Conservation (phyloP, 1,140 invertebrate species). For the Dryas iulia region DNA sequence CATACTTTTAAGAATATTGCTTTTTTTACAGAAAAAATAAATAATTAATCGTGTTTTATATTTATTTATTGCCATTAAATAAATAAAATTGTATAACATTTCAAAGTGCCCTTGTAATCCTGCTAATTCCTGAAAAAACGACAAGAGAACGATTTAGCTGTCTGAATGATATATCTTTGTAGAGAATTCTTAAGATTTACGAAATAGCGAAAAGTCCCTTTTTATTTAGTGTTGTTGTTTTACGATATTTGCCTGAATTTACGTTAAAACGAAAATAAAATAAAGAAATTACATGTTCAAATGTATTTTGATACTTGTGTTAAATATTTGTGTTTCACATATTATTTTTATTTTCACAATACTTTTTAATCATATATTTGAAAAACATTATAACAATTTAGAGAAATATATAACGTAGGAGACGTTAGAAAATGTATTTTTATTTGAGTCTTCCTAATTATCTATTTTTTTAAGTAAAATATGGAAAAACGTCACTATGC, state of each 20-base stretch:
- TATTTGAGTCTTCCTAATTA: no score
- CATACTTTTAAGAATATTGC: neutral
- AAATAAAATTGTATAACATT: constrained; percentile 8
- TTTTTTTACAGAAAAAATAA: no score
- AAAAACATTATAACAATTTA: no score
- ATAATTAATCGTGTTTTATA: neutral
- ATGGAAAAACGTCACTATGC: no score
- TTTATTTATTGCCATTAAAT: neutral
- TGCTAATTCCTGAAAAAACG: constrained; percentile 19
- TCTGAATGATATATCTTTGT: constrained; percentile 56
- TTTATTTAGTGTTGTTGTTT: neutral
- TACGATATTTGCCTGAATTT: neutral
- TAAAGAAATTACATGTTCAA: neutral
- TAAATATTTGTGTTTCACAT: neutral
- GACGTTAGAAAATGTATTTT: no score
- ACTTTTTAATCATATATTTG: no score
- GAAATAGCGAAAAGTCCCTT: constrained; percentile 20
- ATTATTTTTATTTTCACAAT: neutral
- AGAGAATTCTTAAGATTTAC: constrained; percentile 51
- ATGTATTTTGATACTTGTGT: neutral
- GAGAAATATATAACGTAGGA: no score
- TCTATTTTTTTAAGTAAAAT: no score
- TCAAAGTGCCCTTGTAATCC: constrained; percentile 13
- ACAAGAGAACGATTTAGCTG: constrained; percentile 48
- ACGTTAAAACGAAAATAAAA: neutral